Percentiles rank a stretch among this genome's conserved stretches.
Conservation (phyloP, 2,888 invertebrate species). For the Lasioglossum zephyrum region DNA sequence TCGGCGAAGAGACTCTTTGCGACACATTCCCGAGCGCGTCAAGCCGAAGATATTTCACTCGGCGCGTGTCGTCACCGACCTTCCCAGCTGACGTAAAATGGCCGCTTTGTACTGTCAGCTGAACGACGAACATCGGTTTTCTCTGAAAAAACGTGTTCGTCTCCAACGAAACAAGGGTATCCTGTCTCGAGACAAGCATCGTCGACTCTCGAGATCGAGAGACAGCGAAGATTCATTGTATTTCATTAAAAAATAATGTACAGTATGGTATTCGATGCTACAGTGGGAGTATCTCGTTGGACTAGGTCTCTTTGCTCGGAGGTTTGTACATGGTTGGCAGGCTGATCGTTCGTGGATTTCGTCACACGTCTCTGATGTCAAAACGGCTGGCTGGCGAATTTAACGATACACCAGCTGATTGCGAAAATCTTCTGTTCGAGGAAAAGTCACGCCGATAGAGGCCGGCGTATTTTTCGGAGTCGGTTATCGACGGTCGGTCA, state of each 20-base stretch:
- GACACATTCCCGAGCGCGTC: constrained; percentile 35
- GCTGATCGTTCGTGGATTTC: constrained; percentile 61
- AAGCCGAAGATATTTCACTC: constrained; percentile 68
- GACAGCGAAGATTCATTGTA: constrained; percentile 30
- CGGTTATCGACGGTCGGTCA: not conserved
- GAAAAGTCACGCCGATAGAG: not conserved
- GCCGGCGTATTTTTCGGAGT: not conserved
- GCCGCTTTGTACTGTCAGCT: constrained; percentile 72
- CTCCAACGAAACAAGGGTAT: not conserved
- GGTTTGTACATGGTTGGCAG: constrained; percentile 29
- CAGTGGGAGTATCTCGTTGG: constrained; percentile 50
- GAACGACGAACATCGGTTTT: constrained; percentile 47
- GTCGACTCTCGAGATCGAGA: rapidly evolving
- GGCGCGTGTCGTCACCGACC: constrained; percentile 70
- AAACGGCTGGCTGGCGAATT: constrained; percentile 53
- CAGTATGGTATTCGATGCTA: constrained; percentile 59
- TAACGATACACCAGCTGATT: constrained; percentile 68
- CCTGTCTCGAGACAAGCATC: not conserved
- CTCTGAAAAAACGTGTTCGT: constrained; percentile 56
- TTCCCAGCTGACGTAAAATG: constrained; percentile 75
- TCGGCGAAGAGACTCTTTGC: constrained; percentile 41
- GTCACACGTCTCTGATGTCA: constrained; percentile 67
- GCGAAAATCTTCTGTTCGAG: constrained; percentile 1
- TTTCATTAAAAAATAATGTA: constrained; percentile 54
- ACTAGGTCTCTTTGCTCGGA: constrained; percentile 45